Evolutionary conservation across 2,888 invertebrate genomes (phyloP).

Genomic region (Fragum whitleyi): DNA sequence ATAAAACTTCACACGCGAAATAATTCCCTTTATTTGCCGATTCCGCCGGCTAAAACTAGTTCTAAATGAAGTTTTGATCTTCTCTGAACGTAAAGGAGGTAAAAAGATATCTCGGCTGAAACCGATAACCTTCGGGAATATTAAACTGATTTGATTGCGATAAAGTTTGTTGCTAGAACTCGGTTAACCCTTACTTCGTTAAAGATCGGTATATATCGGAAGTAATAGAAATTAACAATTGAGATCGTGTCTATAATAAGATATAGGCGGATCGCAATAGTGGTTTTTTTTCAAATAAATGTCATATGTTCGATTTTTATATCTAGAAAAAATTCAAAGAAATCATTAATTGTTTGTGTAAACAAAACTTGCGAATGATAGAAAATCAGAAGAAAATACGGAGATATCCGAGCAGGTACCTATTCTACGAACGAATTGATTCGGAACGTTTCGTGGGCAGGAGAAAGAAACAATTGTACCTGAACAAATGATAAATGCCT

Average conservation of each 20-base stretch:
- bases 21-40: neutral
- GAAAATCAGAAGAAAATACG: neutral
- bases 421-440: neutral
- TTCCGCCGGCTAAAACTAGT: neutral
- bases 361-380: too few species aligned
- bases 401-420: neutral
- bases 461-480: neutral
- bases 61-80: slow-evolving; percentile 2
- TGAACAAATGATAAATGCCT: neutral
- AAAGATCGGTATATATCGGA: slow-evolving; percentile 8
- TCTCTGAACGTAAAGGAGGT: neutral
- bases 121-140: slow-evolving; percentile 14
- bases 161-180: neutral
- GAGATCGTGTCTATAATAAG: too few species aligned
- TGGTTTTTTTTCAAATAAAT: too few species aligned
- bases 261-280: too few species aligned
- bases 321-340: too few species aligned
- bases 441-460: neutral
- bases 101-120: neutral
- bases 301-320: too few species aligned
- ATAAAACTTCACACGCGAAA: slow-evolving; percentile 19
- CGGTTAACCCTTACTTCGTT: neutral
- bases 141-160: slow-evolving; percentile 22
- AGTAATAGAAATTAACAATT: too few species aligned
- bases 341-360: too few species aligned